Evolutionary conservation across 2,113 vertebrate species (phyloP).

Genomic region (Seriola quinqueradiata): DNA sequence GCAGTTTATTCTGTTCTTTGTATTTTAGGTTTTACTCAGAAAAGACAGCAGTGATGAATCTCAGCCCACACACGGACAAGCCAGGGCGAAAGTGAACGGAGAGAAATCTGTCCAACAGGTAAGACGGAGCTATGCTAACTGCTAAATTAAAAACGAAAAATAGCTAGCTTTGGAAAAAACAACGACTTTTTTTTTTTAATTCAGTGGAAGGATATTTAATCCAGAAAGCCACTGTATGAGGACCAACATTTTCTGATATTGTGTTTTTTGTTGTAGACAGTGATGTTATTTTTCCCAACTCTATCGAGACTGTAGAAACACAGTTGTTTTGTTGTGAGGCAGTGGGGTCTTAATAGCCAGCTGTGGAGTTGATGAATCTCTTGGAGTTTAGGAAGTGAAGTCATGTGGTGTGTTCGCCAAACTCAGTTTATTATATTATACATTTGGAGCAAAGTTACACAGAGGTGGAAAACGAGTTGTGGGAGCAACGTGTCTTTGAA

Average conservation of each 20-base stretch:
- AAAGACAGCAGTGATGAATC: slow-evolving; percentile 68
- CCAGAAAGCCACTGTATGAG: not conserved
- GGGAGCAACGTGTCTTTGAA: slow-evolving; percentile 49
- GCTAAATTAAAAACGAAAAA: not conserved
- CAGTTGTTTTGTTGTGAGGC: slow-evolving; percentile 23
- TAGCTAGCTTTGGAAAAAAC: not conserved
- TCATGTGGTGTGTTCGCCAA: slow-evolving; percentile 67
- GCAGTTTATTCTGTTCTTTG: not conserved
- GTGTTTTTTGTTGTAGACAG: not conserved
- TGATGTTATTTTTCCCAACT: not conserved
- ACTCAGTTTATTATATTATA: slow-evolving; percentile 65
- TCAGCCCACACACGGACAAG: slow-evolving; percentile 34
- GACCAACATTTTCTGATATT: not conserved
- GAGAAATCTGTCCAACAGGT: slow-evolving; percentile 72
- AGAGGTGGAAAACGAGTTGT: slow-evolving; percentile 56
- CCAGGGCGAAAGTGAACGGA: slow-evolving; percentile 26
- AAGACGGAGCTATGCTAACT: slow-evolving; percentile 6
- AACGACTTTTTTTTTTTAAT: not conserved
- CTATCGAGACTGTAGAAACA: slow-evolving; percentile 2
- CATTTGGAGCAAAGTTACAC: slow-evolving; percentile 51
- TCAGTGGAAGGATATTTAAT: not conserved
- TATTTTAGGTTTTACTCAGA: slow-evolving; percentile 81
- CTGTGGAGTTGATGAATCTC: slow-evolving; percentile 69
- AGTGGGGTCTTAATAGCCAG: slow-evolving; percentile 57
- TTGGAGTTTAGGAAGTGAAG: slow-evolving; percentile 76